Percentiles rank a stretch among this genome's conserved stretches.
Conservation (phyloP, 2,113 vertebrate species). For the Corythaeola cristata region DNA sequence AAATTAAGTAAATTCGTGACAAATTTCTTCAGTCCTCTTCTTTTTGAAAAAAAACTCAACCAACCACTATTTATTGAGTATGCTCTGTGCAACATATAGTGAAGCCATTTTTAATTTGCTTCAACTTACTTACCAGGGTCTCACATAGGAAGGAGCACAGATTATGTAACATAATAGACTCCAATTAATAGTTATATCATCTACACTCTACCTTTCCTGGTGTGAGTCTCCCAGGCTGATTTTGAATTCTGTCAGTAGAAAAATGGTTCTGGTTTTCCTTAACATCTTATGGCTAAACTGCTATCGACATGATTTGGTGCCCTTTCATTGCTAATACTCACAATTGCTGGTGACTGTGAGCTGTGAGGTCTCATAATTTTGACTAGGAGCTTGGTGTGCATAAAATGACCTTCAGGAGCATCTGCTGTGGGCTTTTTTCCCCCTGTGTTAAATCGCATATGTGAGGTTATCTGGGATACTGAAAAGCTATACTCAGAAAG, state of each 20-base stretch:
- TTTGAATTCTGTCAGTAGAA: neutral
- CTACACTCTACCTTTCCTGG: neutral
- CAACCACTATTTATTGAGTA: neutral
- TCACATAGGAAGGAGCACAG: neutral
- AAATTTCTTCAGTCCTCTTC: neutral
- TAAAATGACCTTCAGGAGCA: slow-evolving; percentile 58
- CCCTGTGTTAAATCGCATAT: slow-evolving; percentile 55
- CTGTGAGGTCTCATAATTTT: slow-evolving; percentile 48
- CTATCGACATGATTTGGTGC: neutral
- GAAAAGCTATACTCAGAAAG: slow-evolving; percentile 69
- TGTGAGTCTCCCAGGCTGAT: neutral
- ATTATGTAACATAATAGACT: neutral
- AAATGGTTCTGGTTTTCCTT: neutral
- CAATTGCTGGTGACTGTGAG: slow-evolving; percentile 20
- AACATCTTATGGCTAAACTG: neutral
- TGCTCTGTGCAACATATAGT: neutral
- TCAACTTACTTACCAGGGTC: neutral
- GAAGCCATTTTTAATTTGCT: neutral
- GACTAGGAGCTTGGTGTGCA: neutral
- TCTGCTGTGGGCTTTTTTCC: slow-evolving; percentile 53
- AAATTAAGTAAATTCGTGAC: neutral
- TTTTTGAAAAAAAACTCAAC: neutral
- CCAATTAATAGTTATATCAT: neutral
- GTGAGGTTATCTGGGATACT: slow-evolving; percentile 65
- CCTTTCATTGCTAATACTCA: slow-evolving; percentile 28